Evolutionary conservation across 1,140 invertebrate genomes (phyloP).

Genomic region (Ctenoplectra terminalis): DNA sequence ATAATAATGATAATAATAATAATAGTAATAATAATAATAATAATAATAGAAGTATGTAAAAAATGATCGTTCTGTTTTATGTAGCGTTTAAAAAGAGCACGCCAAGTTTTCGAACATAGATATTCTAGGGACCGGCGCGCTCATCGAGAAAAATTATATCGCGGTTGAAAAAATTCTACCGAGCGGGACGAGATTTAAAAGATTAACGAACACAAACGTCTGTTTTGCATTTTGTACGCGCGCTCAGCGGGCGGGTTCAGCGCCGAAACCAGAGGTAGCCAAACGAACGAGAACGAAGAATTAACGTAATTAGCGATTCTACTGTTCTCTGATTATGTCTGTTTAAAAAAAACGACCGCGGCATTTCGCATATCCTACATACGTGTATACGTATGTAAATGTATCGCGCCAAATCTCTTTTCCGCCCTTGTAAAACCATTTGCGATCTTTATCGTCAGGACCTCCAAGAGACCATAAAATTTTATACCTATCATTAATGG

Average conservation of each 20-base stretch:
- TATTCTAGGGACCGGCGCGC: not conserved
- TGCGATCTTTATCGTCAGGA: not conserved
- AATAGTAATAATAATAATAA: not conserved
- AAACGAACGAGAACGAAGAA: slow-evolving; percentile 5
- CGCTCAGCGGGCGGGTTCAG: not conserved
- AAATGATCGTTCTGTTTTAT: not conserved
- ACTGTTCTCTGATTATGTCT: slow-evolving; percentile 19
- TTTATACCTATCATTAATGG: not conserved
- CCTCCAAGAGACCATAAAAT: not conserved
- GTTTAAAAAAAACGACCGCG: not conserved
- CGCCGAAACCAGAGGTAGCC: not conserved
- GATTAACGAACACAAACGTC: slow-evolving; percentile 37
- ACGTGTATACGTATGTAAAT: no score
- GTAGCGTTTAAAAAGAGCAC: not conserved
- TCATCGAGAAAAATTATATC: not conserved
- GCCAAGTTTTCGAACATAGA: not conserved
- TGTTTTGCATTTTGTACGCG: slow-evolving; percentile 35
- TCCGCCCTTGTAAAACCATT: not conserved
- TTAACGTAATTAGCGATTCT: slow-evolving; percentile 30
- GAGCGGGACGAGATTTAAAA: slow-evolving; percentile 34
- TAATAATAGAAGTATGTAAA: fast-evolving
- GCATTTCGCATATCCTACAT: not conserved
- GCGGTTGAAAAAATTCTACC: not conserved
- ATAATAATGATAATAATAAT: no score
- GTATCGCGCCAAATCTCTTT: no score